Evolutionary conservation across 2,797 vertebrate genomes (phyloP).

Genomic region (Anolis apletophallus): DNA sequence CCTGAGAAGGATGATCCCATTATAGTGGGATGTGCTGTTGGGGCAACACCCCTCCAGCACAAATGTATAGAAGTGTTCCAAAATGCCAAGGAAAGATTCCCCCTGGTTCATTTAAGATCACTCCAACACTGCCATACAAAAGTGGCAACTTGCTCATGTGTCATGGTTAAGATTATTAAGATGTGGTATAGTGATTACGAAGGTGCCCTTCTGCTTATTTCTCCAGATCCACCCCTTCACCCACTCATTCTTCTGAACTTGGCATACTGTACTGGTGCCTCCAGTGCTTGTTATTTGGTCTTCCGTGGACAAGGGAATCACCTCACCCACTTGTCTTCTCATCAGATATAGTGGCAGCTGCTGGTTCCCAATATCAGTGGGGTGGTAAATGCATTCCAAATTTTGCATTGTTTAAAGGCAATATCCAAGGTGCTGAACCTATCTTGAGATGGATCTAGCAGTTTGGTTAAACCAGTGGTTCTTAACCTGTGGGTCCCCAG

Average conservation of each 20-base stretch:
- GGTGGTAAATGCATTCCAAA: too few relatives aligned
- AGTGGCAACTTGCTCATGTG: neutral
- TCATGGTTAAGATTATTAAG: too few relatives aligned
- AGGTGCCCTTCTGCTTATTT: neutral
- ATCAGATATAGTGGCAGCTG: too few relatives aligned
- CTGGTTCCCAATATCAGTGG: too few relatives aligned
- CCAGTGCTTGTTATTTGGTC: neutral
- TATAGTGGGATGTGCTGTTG: slow-evolving; percentile 1
- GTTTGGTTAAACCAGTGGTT: too few relatives aligned
- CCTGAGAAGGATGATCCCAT: slow-evolving; percentile 41
- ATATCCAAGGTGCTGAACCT: too few relatives aligned
- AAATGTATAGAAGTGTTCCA: neutral
- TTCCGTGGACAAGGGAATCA: too few relatives aligned
- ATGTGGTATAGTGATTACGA: neutral
- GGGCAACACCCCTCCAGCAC: rapidly evolving
- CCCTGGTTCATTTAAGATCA: neutral
- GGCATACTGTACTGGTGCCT: neutral
- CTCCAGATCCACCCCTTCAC: neutral
- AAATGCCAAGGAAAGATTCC: neutral
- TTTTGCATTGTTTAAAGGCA: too few relatives aligned
- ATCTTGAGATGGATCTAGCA: too few relatives aligned
- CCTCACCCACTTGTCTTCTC: neutral
- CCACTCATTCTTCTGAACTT: neutral
- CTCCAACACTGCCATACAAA: neutral
- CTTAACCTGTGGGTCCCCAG: too few relatives aligned